These are phyloP conservation scores for Salticus scenicus DNA, from an alignment of 2,888 invertebrate genomes.

Conservation along the genomic window DNA sequence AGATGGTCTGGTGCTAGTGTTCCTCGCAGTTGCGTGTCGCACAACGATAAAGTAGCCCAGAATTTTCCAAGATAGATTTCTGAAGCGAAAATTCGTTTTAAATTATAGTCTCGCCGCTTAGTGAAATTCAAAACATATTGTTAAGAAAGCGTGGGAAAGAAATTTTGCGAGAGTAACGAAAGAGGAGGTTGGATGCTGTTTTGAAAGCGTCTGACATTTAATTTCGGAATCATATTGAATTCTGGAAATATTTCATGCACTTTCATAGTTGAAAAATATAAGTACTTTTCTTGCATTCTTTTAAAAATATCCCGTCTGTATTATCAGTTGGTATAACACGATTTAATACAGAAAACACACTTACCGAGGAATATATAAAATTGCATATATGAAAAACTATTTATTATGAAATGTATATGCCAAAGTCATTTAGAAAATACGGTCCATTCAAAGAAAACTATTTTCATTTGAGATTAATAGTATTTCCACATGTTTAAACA, in stretches of 20 bases:
- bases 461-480: no score
- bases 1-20: background rate
- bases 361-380: no score
- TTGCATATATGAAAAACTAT: no score
- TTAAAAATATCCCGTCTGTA: no score
- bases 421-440: no score
- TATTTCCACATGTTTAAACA: no score
- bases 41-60: slow-evolving; percentile 27
- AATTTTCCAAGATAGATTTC: slow-evolving; percentile 35
- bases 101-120: slow-evolving; percentile 8
- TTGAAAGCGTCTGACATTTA: slow-evolving; percentile 1
- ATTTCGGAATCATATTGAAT: background rate
- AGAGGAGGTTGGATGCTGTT: background rate
- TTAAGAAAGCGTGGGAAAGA: slow-evolving; percentile 11
- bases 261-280: background rate
- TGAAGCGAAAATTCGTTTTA: slow-evolving; percentile 23
- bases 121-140: slow-evolving; percentile 15
- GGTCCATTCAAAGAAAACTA: no score
- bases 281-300: no score
- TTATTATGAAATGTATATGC: no score
- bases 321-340: no score
- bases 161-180: background rate
- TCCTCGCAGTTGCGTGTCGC: slow-evolving; percentile 26
- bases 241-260: background rate
- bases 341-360: no score